Evolutionary conservation across 2,113 vertebrate genomes (phyloP).

Genomic region (Rissa tridactyla): DNA sequence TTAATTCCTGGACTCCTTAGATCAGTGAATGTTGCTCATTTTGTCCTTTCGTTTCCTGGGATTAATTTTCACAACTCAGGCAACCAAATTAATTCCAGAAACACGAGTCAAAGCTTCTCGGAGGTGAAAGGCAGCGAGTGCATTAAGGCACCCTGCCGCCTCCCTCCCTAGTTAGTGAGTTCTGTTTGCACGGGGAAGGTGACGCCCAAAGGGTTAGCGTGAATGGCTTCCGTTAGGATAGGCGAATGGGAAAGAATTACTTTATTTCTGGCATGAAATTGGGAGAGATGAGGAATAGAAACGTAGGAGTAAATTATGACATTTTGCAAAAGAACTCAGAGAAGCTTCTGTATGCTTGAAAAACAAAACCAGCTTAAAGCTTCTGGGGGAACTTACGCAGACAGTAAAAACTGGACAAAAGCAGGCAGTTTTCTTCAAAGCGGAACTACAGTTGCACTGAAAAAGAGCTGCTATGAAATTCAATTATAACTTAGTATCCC

Average conservation of each 20-base stretch:
- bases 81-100: not conserved
- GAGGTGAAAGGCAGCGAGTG: not conserved
- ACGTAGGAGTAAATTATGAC: not conserved
- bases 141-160: not conserved
- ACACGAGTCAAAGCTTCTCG: not conserved
- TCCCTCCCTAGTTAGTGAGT: not conserved
- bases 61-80: not conserved
- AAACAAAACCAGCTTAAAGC: not conserved
- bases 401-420: not conserved
- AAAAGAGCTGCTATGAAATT: not conserved
- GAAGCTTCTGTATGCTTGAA: not conserved
- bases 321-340: not conserved
- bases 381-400: not conserved
- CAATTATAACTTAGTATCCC: not conserved
- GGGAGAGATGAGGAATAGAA: not conserved
- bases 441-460: not conserved
- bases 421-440: not conserved
- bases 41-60: not conserved
- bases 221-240: not conserved
- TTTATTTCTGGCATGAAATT: not conserved
- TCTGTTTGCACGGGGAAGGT: not conserved
- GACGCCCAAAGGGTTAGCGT: not conserved
- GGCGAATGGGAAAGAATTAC: not conserved
- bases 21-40: not conserved
- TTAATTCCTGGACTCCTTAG: not conserved